Conservation (phyloP, 1,140 invertebrate genomes). For the Nebria ingens region DNA sequence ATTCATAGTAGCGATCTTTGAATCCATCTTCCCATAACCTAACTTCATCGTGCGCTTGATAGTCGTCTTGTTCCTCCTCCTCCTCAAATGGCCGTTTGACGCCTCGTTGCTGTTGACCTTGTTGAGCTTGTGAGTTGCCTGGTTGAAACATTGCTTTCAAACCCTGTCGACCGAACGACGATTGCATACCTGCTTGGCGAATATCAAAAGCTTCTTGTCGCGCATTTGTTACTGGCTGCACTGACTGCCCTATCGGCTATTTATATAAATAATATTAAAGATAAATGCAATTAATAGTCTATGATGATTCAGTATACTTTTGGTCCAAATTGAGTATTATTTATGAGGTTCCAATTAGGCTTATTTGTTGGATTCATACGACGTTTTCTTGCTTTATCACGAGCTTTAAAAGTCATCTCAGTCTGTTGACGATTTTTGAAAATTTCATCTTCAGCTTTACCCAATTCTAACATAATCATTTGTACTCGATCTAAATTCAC, state of each 20-base stretch:
- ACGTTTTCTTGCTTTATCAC: constrained; percentile 62
- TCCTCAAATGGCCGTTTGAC: constrained; percentile 39
- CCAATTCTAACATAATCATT: constrained; percentile 87
- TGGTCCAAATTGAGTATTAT: constrained; percentile 63
- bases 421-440: constrained; percentile 84
- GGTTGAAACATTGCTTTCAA: constrained; percentile 38
- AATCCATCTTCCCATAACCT: constrained; percentile 96
- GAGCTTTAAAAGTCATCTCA: constrained; percentile 68
- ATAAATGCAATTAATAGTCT: background rate
- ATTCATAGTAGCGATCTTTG: constrained; percentile 95
- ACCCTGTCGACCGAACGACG: constrained; percentile 24
- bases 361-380: constrained; percentile 38
- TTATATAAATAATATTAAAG: constrained; percentile 14
- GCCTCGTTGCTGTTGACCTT: constrained; percentile 22
- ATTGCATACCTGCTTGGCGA: constrained; percentile 46
- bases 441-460: constrained; percentile 93
- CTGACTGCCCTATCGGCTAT: constrained; percentile 38
- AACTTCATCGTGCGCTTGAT: constrained; percentile 84
- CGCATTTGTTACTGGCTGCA: constrained; percentile 48
- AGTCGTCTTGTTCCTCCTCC: constrained; percentile 53
- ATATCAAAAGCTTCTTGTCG: constrained; percentile 59
- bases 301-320: constrained; percentile 34
- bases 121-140: constrained; percentile 15
- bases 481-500: constrained; percentile 89
- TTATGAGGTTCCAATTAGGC: constrained; percentile 57